Evolutionary conservation across 2,888 invertebrate species (phyloP), one percentile per base, ranked within the genome.

Genomic region (Nymphalis c-album): DNA sequence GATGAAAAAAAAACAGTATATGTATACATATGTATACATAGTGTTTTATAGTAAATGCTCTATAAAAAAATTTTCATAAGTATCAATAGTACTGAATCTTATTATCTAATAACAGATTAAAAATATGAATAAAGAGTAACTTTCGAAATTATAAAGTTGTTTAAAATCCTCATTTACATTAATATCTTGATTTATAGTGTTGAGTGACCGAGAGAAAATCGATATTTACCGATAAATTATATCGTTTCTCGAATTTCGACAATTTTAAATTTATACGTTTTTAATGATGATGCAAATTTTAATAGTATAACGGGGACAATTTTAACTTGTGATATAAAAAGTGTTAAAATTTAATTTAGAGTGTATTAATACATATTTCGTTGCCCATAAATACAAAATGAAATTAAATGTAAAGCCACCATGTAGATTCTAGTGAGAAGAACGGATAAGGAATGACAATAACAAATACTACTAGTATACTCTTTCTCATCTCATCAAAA

Each of bases 81-180:
- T 20, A 16, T 51, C 7, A 20, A 20, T 20, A 53, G 20, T 16
- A 31, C 26, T 31, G 8, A 57, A 57, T 8, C 40, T 40, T 57
- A 40, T 57, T 57, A 57, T 0, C 35, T 35, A 40, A 57, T 57
- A 35, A 45, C n/a, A n/a, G 22, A 31, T 26, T 26, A 47, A 20
- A 48, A 58, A 50, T 16, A 58, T 35, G 50, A 18, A 59, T 26
- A 59, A 40, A 16, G 35, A 60, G 63, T 51, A 26, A 67, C 62
- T 67, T 66, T 69, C 63, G 22, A 63, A 69, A 69, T 64, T 53
- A 61, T 61, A 35, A 40, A 46, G 57, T 61, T 62, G 48, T 53
- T 61, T 64, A 67, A 62, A 63, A 61, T 64, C 18, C 53, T 71
- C 51, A 73, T 73, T 73, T 70, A 53, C 51, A 70, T 73, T 66